Base-by-base conservation (phyloP, 2,888 invertebrate genomes). In the Panzeria rudis region DNA sequence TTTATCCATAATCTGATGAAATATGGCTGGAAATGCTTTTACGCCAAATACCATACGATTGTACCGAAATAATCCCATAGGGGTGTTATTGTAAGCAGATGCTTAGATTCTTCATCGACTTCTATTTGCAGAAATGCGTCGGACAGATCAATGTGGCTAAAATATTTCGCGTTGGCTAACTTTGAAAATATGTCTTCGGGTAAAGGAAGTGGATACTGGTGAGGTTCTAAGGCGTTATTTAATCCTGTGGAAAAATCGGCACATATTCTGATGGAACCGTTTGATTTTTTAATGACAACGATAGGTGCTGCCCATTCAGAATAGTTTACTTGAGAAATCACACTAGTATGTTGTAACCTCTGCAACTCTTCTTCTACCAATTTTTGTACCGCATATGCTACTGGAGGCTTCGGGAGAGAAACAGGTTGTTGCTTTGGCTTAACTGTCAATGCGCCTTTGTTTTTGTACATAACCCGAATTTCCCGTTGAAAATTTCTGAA, bases 171-270 rank as follows among this genome's bases (percentile, higher is more conserved):
- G 15, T 82, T 80, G 0, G 83, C 62, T 11, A 86, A 20, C 17
- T 73, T 87, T 41, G 84, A 54, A 29, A 86, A 87, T 17, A 86
- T 82, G 23, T 87, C 86, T 11, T 85, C 85, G 3, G 77, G 7
- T 17, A 59, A 32, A 3, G 59, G 59, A 32, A 59, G 17, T 32
- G 59, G 32, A 59, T 59, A 59, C 9, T 59, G 59, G 6, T 59
- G 23, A 59, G 25, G 15, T 75, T 87, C 86, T 9, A 87, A 25
- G 0, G 72, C 61, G 9, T 80, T 61, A 54, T 88, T 87, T 0
- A 87, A 41, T 3, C 87, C 87, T 1, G 87, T 88, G 3, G 87
- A 87, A 68, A 86, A 87, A 78, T 87, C 87, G 3, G 77, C 85
- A 20, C 86, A 87, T 20, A 87, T 79, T 7, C 88, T 72, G 9